Conservation (phyloP, 2,797 vertebrate genomes). For the Lepidocolaptes lacrymiger region DNA sequence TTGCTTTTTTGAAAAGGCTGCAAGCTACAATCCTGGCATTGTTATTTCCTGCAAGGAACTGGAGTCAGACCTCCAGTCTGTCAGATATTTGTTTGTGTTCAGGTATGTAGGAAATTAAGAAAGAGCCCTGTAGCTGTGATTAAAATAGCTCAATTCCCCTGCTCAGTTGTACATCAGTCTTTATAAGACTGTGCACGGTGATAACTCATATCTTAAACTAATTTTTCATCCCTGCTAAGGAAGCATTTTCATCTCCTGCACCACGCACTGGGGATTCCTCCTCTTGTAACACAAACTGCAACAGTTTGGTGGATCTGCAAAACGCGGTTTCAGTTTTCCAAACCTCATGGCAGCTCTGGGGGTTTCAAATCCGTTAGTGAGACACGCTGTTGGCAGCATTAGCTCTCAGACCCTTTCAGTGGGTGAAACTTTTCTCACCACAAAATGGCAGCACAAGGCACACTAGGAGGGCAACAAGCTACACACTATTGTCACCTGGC, state of each 20-base stretch:
- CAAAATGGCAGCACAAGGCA: not conserved
- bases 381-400: not conserved
- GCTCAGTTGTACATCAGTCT: not conserved
- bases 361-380: not conserved
- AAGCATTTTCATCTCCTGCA: not conserved
- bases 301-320: not conserved
- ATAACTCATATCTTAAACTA: not conserved
- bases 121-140: not conserved
- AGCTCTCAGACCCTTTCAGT: not conserved
- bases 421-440: not conserved
- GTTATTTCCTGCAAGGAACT: not conserved
- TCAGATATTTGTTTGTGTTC: not conserved
- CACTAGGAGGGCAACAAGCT: not conserved
- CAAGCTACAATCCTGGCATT: not conserved
- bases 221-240: not conserved
- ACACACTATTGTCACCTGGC: accelerated
- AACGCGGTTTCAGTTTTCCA: not conserved
- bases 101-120: not conserved
- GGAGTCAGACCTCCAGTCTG: not conserved
- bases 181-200: not conserved
- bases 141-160: not conserved
- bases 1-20: not conserved
- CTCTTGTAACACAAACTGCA: not conserved
- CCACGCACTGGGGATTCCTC: accelerated
- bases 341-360: not conserved